A percentile compares a stretch with the other conserved stretches of the same genome.
phyloP scores from a whole-genome alignment of 2,113 vertebrate genomes.

The Bos javanicus region DNA sequence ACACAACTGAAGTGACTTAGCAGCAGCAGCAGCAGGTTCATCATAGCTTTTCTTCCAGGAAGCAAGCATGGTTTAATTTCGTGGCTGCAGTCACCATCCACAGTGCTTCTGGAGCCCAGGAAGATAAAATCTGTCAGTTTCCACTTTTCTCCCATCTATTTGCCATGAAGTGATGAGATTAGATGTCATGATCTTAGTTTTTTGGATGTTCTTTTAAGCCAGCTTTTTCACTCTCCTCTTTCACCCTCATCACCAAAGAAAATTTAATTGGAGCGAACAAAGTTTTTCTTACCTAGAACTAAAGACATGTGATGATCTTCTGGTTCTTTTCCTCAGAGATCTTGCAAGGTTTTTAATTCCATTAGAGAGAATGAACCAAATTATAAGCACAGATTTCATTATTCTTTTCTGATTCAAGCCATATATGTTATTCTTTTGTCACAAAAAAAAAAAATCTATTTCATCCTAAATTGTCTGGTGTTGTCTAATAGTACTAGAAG shows the following conservation, averaged over 20 bases:
- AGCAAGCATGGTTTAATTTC: not conserved
- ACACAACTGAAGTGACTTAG: not conserved
- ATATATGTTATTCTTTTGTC: not conserved
- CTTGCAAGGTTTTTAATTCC: not conserved
- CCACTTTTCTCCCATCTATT: not conserved
- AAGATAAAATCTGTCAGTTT: not conserved
- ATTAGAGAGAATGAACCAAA: not conserved
- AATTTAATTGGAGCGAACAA: not conserved
- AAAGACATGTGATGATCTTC: not conserved
- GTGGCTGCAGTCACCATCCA: not conserved
- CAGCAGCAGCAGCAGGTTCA: not conserved
- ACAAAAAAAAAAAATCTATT: constrained; percentile 10
- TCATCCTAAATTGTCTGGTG: not conserved
- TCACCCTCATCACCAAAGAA: not conserved
- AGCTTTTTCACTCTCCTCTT: not conserved
- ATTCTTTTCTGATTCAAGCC: constrained; percentile 16
- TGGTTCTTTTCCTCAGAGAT: not conserved
- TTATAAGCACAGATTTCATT: not conserved
- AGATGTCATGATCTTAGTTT: not conserved
- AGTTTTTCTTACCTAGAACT: not conserved
- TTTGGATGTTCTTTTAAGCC: not conserved
- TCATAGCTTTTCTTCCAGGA: not conserved
- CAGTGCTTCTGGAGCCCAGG: not conserved
- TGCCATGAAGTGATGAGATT: not conserved
- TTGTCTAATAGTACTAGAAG: not conserved